Evolutionary conservation across 30 jellyfish, hydroid and myxozoan species (phyloP).

Genomic region (Hydra vulgaris): DNA sequence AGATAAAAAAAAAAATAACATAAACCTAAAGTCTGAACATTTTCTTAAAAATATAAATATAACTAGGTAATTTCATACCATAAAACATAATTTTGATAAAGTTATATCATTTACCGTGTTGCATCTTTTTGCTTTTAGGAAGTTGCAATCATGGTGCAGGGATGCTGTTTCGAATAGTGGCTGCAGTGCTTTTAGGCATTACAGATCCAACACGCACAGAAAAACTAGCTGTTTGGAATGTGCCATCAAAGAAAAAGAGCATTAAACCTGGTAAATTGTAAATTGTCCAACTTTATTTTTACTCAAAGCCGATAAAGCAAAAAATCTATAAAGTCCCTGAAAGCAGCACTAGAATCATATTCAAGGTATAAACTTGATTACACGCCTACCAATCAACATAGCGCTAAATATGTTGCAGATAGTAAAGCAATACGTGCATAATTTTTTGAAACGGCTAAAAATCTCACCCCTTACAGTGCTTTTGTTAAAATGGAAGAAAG

Average conservation of each 20-base stretch:
- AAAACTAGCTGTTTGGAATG: conserved; percentile 4
- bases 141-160: background rate
- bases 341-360: background rate
- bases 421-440: too few species aligned
- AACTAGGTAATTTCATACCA: background rate
- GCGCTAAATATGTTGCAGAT: background rate
- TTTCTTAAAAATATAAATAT: too few species aligned
- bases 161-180: conserved; percentile 3
- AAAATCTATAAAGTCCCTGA: background rate
- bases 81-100: background rate
- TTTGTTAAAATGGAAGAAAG: too few species aligned
- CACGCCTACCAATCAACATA: background rate
- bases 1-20: background rate
- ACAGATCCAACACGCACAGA: background rate
- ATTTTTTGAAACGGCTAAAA: too few species aligned
- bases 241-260: conserved; percentile 2
- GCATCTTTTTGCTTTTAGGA: too few species aligned
- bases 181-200: background rate
- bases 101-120: background rate
- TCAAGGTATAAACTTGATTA: conserved; percentile 1
- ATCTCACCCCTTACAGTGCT: too few species aligned
- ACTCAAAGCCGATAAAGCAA: background rate
- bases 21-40: too few species aligned
- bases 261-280: conserved; percentile 4
- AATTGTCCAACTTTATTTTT: background rate